Conservation (phyloP, 1,140 invertebrate genomes). For the Caenorhabditis latens region DNA sequence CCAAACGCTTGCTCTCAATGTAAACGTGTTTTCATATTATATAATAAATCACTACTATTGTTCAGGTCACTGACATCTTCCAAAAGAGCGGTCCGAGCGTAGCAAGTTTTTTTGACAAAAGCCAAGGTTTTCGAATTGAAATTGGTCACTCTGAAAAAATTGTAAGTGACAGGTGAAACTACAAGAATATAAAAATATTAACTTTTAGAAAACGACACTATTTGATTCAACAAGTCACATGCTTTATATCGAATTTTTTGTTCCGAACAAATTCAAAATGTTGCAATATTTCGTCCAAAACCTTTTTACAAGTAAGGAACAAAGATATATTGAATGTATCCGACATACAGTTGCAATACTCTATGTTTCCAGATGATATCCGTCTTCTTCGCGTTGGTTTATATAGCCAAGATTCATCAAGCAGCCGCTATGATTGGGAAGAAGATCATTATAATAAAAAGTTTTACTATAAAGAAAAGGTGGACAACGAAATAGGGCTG, state of each 20-base stretch:
- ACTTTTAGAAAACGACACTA: background rate
- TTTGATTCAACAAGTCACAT: slow-evolving; percentile 12
- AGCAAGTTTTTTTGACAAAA: background rate
- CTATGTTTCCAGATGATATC: background rate
- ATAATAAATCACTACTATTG: too few relatives aligned
- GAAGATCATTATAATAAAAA: slow-evolving; percentile 32
- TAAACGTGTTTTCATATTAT: background rate
- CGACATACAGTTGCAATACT: background rate
- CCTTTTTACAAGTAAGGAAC: background rate
- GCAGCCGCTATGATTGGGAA: slow-evolving; percentile 12
- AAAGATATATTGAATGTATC: too few relatives aligned
- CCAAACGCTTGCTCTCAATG: background rate
- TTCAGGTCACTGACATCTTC: background rate
- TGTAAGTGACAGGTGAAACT: too few relatives aligned
- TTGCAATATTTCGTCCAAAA: background rate
- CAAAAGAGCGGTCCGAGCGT: background rate
- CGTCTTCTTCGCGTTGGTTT: background rate
- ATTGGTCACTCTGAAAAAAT: too few relatives aligned
- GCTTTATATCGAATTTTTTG: background rate
- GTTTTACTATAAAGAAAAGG: slow-evolving; percentile 40
- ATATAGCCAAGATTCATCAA: background rate
- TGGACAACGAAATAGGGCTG: background rate
- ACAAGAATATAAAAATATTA: background rate
- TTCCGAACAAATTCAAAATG: background rate
- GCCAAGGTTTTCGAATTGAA: too few relatives aligned